A percentile compares a stretch with the other conserved stretches of the same genome.
Conservation (phyloP, 2,113 vertebrate species). For the Crotalus viridis region DNA sequence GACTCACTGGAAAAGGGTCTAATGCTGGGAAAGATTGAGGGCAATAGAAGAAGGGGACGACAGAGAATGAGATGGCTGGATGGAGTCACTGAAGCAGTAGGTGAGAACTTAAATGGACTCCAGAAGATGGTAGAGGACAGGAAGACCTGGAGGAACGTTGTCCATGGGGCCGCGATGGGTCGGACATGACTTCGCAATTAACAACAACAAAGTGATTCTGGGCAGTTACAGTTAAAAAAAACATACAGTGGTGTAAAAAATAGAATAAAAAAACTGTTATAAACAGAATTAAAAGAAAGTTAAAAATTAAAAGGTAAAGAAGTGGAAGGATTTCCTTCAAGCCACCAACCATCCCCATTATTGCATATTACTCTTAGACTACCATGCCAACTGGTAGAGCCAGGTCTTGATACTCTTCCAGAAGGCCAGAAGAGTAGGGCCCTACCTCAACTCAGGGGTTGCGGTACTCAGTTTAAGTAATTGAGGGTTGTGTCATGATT, state of each 20-base stretch:
- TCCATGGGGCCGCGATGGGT: no score
- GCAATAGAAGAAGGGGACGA: no score
- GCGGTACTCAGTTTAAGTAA: neutral
- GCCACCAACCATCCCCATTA: neutral
- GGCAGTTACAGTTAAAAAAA: neutral
- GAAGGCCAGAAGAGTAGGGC: neutral
- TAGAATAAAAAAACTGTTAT: neutral
- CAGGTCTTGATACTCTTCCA: neutral
- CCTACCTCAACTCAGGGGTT: neutral
- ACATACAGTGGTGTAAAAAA: neutral
- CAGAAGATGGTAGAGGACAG: no score
- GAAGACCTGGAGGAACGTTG: no score
- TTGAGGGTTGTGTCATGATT: neutral
- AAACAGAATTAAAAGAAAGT: neutral
- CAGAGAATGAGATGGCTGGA: no score
- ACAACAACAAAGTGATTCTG: neutral
- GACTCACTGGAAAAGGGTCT: no score
- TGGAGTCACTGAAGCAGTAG: no score
- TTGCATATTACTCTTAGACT: neutral
- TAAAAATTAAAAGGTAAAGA: neutral
- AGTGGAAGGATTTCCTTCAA: neutral
- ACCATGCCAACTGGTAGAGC: neutral
- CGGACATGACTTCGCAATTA: no score
- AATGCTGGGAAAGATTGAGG: no score
- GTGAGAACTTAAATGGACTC: no score